These are phyloP conservation scores for Hylaea fasciaria DNA, from an alignment of 2,888 invertebrate species.

Conservation along the genomic window DNA sequence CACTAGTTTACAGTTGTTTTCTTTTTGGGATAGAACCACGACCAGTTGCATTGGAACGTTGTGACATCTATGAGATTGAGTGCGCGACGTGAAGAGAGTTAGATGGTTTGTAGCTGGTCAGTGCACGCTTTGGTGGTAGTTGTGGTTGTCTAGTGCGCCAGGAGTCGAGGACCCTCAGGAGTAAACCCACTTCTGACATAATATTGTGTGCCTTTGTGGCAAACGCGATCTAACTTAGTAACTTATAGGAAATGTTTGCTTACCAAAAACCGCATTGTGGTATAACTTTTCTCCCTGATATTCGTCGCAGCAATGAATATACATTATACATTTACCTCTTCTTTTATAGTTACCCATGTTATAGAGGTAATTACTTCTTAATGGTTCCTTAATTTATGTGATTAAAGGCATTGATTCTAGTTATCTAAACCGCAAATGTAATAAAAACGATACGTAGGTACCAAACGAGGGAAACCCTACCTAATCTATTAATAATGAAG, in stretches of 20 bases:
- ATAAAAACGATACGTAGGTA: background rate
- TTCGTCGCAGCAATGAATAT: slow-evolving; percentile 12
- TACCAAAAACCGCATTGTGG: slow-evolving; percentile 23
- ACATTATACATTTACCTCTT: slow-evolving; percentile 3
- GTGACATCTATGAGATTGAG: no score
- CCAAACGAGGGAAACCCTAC: background rate
- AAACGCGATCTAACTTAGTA: background rate
- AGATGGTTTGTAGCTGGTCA: no score
- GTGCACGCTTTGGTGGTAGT: no score
- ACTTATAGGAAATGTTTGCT: background rate
- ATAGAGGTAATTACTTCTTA: slow-evolving; percentile 23
- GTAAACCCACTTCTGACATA: no score
- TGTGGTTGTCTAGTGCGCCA: no score
- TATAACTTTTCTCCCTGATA: background rate
- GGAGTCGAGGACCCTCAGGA: no score
- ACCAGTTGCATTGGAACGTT: no score
- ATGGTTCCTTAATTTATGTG: slow-evolving; percentile 15
- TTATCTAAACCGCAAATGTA: slow-evolving; percentile 9
- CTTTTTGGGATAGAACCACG: no score
- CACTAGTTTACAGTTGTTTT: no score
- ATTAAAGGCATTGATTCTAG: slow-evolving; percentile 5
- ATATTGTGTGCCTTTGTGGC: no score
- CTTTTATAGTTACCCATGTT: slow-evolving; percentile 28
- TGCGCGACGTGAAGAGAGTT: no score
- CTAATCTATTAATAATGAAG: background rate